Evolutionary conservation across 2,113 vertebrate species (phyloP).

Genomic region (Cervus canadensis): DNA sequence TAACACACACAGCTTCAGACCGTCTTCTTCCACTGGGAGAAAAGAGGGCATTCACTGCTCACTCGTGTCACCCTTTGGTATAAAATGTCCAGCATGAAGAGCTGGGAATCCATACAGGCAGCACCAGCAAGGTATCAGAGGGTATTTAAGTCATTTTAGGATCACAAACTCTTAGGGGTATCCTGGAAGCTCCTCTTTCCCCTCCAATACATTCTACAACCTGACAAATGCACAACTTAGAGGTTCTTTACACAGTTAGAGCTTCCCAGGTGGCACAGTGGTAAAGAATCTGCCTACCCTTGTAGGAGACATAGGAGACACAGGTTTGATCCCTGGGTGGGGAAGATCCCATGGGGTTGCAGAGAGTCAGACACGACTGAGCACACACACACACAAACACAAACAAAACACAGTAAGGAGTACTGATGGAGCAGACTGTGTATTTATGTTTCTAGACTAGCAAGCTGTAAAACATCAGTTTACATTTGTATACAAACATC

Average conservation of each 20-base stretch:
- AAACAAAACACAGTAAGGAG: neutral
- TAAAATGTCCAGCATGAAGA: neutral
- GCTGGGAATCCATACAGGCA: neutral
- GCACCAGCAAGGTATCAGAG: neutral
- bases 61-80: neutral
- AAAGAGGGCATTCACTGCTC: neutral
- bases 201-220: neutral
- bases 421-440: neutral
- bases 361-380: neutral
- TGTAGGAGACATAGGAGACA: neutral
- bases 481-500: constrained; percentile 5
- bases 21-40: neutral
- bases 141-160: neutral
- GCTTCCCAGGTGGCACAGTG: neutral
- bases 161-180: neutral
- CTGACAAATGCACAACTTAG: neutral
- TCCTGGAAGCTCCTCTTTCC: neutral
- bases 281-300: neutral
- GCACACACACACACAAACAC: neutral
- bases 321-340: neutral
- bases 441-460: constrained; percentile 11
- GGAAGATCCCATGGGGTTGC: neutral
- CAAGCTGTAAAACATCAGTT: neutral
- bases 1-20: neutral
- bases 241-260: neutral